Conservation (phyloP, 2,797 vertebrate genomes). For the Apogon talboti region DNA sequence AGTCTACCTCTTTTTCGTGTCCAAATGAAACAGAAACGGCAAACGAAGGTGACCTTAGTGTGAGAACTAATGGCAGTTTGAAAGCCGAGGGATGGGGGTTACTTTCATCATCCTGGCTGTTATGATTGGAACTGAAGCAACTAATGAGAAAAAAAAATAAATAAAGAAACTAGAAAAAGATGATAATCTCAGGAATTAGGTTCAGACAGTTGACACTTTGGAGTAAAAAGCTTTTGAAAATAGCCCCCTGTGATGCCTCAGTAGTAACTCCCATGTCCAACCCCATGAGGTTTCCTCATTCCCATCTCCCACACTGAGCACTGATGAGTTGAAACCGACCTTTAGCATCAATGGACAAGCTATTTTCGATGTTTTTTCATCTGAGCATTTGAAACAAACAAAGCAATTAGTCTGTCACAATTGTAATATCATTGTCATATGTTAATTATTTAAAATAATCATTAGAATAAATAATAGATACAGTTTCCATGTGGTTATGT, state of each 20-base stretch:
- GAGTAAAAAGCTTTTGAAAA: conserved; percentile 88
- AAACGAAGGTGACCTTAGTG: conserved; percentile 75
- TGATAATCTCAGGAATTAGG: conserved; percentile 41
- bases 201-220: conserved; percentile 79
- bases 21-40: conserved; percentile 74
- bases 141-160: conserved; percentile 20
- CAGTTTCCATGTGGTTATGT: too few species aligned
- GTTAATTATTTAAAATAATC: too few species aligned
- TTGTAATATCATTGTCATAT: too few species aligned
- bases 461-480: too few species aligned
- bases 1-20: conserved; percentile 72
- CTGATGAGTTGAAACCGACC: conserved; percentile 37
- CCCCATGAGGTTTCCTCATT: conserved; percentile 5
- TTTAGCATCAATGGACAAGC: conserved; percentile 57
- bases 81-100: conserved; percentile 80
- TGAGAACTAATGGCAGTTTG: conserved; percentile 57
- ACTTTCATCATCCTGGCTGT: conserved; percentile 80
- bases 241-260: conserved; percentile 81
- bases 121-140: conserved; percentile 17
- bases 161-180: conserved; percentile 1
- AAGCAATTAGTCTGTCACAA: neutral
- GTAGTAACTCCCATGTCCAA: conserved; percentile 56
- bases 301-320: conserved; percentile 24
- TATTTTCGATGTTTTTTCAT: too few species aligned
- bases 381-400: neutral